Evolutionary conservation across 2,113 vertebrate genomes (phyloP), one percentile per base, ranked within the genome.

Genomic region (Clarias magur): DNA sequence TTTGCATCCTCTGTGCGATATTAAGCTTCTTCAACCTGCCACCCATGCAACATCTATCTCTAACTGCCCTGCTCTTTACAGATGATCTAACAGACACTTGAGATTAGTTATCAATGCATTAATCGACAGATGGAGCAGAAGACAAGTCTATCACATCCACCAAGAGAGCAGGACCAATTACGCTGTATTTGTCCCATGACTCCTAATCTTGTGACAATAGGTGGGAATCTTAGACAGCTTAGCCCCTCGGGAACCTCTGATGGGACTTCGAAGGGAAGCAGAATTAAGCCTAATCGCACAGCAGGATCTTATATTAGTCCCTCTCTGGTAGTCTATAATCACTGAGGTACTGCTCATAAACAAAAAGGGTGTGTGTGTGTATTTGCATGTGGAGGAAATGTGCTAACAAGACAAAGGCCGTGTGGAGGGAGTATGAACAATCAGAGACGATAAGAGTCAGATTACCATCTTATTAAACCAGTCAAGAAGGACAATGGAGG

Each of bases 251-350:
- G 79, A 81, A 25, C 12, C 79, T 62, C 57, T 42, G 79, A 81
- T 42, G 34, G 79, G 57, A 80, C 57, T 23, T 13, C 57, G 17
- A 59, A 60, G 27, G 0, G 19, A 34, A 30, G 79, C 54, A 60
- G 79, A 60, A 38, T 60, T 56, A 11, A 62, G 11, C 59, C 57
- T 17, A 25, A 60, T 19, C 3, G 2, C 57, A 81, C 57, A 81
- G 79, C 79, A 60, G 56, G 79, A 80, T 60, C 57, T 80, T 80
- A 56, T 60, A 60, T 60, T 80, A 80, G 79, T 80, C 17, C 3
- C 79, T 80, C 79, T 80, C 16, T 10, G 76, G 76, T 80, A 27
- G 76, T 30, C 16, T 80, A 59, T 57, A 80, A 30, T 57, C 54
- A 80, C 27, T 19, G 8, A 79, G 76, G 25, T 57, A 56, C 76